Percentiles rank a stretch among this genome's conserved stretches.
Conservation (phyloP, 1,140 invertebrate species). For the Pentalonia nigronervosa region DNA sequence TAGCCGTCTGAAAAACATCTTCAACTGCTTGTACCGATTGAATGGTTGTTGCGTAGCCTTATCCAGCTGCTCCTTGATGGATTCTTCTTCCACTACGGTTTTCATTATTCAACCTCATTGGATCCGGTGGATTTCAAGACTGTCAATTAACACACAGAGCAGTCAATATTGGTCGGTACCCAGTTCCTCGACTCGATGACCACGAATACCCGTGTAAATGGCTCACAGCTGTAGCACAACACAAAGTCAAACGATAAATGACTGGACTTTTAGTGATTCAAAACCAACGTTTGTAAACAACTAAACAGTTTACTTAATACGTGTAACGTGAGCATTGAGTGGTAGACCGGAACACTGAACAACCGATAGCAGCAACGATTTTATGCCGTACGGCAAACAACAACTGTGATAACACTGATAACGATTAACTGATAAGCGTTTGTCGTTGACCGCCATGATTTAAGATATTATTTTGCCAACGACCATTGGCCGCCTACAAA, state of each 20-base stretch:
- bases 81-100: slow-evolving; percentile 38
- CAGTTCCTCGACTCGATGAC: background rate
- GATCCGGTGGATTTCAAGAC: background rate
- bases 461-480: too few species aligned
- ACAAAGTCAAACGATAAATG: background rate
- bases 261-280: background rate
- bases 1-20: slow-evolving; percentile 25
- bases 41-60: background rate
- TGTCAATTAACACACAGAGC: background rate
- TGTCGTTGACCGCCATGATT: background rate
- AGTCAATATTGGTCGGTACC: background rate
- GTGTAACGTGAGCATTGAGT: background rate
- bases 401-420: background rate
- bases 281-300: background rate
- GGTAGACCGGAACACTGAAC: background rate
- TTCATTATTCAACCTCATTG: slow-evolving; percentile 52
- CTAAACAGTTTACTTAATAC: background rate
- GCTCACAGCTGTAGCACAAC: background rate
- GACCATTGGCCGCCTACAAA: too few species aligned
- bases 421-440: background rate
- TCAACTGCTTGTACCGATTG: background rate
- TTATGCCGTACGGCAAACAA: background rate
- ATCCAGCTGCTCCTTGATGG: background rate
- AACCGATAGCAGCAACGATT: background rate
- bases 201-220: background rate